Percentiles rank a stretch among this genome's conserved stretches.
Evolutionary conservation across 1,140 invertebrate genomes (phyloP).

Genomic region (Ostrea edulis): DNA sequence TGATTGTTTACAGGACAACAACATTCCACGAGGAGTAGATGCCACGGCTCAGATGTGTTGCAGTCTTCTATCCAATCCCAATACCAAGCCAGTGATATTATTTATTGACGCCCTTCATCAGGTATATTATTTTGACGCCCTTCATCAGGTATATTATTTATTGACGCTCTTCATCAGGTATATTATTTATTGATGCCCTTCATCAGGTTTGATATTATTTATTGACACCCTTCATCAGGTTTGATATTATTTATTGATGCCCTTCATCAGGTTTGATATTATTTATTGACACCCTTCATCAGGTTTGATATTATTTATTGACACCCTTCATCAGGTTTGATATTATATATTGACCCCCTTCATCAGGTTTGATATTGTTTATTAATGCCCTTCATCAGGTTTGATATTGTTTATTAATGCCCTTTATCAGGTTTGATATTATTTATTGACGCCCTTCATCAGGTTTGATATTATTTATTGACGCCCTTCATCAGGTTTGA

Average conservation of each 20-base stretch:
- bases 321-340: neutral
- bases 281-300: neutral
- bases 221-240: neutral
- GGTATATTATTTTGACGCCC: constrained; percentile 74
- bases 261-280: neutral
- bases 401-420: constrained; percentile 75
- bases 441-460: constrained; percentile 73
- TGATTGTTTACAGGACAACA: constrained; percentile 68
- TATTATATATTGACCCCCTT: constrained; percentile 76
- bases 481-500: neutral
- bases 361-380: constrained; percentile 65
- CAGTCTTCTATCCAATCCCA: constrained; percentile 75
- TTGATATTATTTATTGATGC: neutral
- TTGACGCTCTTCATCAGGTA: constrained; percentile 71
- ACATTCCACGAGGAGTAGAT: constrained; percentile 74
- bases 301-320: neutral
- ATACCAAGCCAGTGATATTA: constrained; percentile 74
- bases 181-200: constrained; percentile 76
- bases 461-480: neutral
- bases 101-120: constrained; percentile 76
- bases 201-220: constrained; percentile 40
- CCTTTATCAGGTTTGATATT: constrained; percentile 65
- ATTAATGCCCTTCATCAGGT: constrained; percentile 71
- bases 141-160: constrained; percentile 70
- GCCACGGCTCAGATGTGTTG: constrained; percentile 75